Conservation (phyloP, 2,888 invertebrate genomes). For the Odontomyia ornata region DNA sequence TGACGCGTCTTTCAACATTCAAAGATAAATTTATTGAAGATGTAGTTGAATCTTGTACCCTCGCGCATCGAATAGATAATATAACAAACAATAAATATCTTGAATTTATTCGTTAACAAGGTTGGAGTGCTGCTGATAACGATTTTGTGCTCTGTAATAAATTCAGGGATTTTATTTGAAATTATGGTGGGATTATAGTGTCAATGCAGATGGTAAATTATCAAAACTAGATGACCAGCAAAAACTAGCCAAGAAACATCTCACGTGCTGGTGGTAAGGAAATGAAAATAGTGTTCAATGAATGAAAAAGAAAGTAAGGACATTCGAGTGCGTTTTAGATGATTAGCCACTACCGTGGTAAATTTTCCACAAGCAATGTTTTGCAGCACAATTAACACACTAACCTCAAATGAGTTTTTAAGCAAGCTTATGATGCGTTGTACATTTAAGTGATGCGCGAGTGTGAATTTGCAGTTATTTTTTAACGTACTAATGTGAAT, state of each 20-base stretch:
- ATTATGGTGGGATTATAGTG: no score
- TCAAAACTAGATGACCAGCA: no score
- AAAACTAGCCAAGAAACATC: background rate
- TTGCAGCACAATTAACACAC: slow-evolving; percentile 37
- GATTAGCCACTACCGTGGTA: background rate
- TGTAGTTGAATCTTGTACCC: background rate
- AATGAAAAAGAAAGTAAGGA: slow-evolving; percentile 44
- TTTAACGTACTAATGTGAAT: background rate
- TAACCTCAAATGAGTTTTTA: slow-evolving; percentile 23
- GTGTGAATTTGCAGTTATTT: background rate
- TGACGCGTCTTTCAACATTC: background rate
- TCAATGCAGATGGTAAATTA: no score
- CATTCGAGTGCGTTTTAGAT: slow-evolving; percentile 10
- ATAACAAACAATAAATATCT: background rate
- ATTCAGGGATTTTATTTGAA: no score
- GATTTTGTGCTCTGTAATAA: background rate
- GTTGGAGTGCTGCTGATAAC: slow-evolving; percentile 1
- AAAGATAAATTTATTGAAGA: background rate
- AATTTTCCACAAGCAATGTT: background rate
- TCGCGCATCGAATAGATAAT: background rate
- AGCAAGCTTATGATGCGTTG: background rate
- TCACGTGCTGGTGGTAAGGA: no score
- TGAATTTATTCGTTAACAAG: slow-evolving; percentile 20
- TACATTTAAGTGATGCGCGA: background rate
- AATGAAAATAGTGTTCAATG: background rate